These are phyloP conservation scores for Periparus ater DNA, from an alignment of 2,797 vertebrate species.

Conservation along the genomic window DNA sequence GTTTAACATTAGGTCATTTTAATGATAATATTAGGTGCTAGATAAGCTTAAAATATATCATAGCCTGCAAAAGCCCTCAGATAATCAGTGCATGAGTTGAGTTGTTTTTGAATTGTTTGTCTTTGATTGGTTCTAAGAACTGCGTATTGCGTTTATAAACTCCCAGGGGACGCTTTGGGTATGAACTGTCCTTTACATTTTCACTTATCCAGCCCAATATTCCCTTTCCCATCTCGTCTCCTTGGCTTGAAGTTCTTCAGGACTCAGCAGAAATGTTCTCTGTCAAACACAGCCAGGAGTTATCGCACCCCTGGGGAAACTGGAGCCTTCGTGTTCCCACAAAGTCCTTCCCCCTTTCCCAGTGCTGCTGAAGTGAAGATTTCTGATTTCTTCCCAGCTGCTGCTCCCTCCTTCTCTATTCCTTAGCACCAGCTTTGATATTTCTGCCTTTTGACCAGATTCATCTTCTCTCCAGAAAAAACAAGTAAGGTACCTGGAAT, in stretches of 20 bases:
- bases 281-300: constrained; percentile 53
- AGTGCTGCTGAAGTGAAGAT: not conserved
- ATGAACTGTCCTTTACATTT: constrained; percentile 36
- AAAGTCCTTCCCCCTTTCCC: not conserved
- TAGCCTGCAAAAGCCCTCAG: not conserved
- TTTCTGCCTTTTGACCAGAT: not conserved
- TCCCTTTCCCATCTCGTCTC: constrained; percentile 38
- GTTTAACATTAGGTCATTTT: constrained; percentile 54
- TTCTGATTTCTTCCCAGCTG: constrained; percentile 47
- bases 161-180: constrained; percentile 23
- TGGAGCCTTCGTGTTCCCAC: not conserved
- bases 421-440: not conserved
- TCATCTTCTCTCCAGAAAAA: not conserved
- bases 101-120: not conserved
- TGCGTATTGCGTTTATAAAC: not conserved
- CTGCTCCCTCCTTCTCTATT: not conserved
- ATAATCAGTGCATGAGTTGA: not conserved
- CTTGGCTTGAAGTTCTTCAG: constrained; percentile 53
- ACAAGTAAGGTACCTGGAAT: not conserved
- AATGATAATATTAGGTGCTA: not conserved
- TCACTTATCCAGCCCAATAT: constrained; percentile 11
- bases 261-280: constrained; percentile 57
- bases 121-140: constrained; percentile 46
- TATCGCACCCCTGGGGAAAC: constrained; percentile 10
- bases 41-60: constrained; percentile 45